Evolutionary conservation across 2,797 vertebrate genomes (phyloP).

Genomic region (Pogoniulus pusillus): DNA sequence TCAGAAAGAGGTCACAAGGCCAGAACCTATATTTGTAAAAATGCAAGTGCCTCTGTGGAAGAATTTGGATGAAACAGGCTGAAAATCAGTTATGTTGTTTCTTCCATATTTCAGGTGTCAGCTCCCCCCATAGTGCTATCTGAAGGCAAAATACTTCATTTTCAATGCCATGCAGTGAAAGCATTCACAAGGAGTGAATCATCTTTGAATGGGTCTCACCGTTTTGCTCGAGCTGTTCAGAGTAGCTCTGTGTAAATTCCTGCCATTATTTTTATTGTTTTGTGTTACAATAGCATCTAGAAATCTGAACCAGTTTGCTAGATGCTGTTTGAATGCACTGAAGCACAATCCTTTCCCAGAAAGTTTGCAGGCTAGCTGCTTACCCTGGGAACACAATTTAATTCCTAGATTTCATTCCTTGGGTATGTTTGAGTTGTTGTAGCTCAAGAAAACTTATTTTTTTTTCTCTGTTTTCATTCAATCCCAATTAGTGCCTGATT

Average conservation of each 20-base stretch:
- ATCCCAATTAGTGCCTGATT: constrained; percentile 8
- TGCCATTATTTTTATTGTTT: constrained; percentile 36
- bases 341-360: constrained; percentile 6
- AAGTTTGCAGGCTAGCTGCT: constrained; percentile 1
- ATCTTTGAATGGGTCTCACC: neutral
- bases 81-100: neutral
- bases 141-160: neutral
- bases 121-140: neutral
- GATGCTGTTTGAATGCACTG: neutral
- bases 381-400: constrained; percentile 18
- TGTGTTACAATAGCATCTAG: constrained; percentile 40
- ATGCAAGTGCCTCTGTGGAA: neutral
- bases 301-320: constrained; percentile 38
- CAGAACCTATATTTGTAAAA: neutral
- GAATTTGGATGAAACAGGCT: neutral
- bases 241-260: constrained; percentile 8
- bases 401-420: constrained; percentile 48
- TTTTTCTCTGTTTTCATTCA: constrained; percentile 35
- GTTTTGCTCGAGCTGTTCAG: neutral
- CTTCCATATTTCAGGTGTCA: neutral
- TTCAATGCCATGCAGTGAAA: neutral
- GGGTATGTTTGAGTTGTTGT: neutral
- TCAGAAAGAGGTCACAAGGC: neutral
- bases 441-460: neutral
- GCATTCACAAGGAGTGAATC: neutral